Evolutionary conservation across 92 coral and sea anemone species (phyloP).

Genomic region (Anthopleura xanthogrammica): DNA sequence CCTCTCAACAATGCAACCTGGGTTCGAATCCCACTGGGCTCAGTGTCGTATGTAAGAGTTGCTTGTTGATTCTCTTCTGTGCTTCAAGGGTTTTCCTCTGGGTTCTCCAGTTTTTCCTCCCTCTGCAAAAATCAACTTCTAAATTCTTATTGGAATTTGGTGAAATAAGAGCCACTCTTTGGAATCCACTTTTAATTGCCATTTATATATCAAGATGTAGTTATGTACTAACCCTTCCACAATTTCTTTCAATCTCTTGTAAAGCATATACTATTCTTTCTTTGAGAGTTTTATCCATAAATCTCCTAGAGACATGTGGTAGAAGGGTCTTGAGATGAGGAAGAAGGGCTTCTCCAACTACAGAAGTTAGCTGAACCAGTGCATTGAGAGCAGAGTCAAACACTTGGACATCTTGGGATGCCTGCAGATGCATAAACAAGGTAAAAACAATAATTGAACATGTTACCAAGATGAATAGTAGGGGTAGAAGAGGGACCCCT

Average conservation of each 20-base stretch:
- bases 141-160: no score
- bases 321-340: constrained; percentile 83
- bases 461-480: no score
- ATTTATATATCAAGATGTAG: not conserved
- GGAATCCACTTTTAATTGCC: no score
- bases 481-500: no score
- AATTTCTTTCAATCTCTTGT: constrained; percentile 80
- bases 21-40: no score
- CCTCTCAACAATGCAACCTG: no score
- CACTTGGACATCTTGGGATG: constrained; percentile 73
- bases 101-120: no score
- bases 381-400: constrained; percentile 80
- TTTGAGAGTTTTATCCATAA: constrained; percentile 89
- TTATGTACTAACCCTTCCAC: constrained; percentile 69
- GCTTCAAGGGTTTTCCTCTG: no score
- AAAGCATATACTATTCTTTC: constrained; percentile 82
- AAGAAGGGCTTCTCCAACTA: constrained; percentile 71
- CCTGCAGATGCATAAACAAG: constrained; percentile 43
- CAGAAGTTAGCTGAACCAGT: constrained; percentile 79
- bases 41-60: no score
- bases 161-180: no score
- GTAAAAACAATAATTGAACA: not conserved
- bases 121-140: no score
- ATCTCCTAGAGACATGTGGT: constrained; percentile 91
- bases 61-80: no score